Base-by-base conservation (phyloP, 2,888 invertebrate species). In the Caprella mutica region DNA sequence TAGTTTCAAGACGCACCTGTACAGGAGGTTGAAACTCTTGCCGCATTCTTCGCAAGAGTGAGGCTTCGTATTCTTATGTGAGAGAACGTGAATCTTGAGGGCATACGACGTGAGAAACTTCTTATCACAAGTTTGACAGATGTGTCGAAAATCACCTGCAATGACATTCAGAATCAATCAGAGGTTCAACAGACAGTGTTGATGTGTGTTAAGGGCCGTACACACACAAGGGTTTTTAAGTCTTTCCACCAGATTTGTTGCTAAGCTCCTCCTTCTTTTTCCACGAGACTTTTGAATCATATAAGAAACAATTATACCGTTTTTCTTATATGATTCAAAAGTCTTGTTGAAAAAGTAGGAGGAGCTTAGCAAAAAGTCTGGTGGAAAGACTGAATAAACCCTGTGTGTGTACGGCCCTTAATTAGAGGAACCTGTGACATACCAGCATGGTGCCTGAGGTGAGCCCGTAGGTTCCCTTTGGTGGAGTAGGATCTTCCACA, bases 381-480 rank as follows among this genome's bases (percentile, higher is more conserved):
- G n/a, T n/a, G n/a, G n/a, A n/a, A n/a, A n/a, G n/a, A n/a, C n/a
- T n/a, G n/a, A n/a, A n/a, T n/a, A n/a, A n/a, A n/a, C n/a, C n/a
- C n/a, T n/a, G n/a, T n/a, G n/a, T n/a, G n/a, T n/a, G n/a, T n/a
- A n/a, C n/a, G n/a, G n/a, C n/a, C n/a, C n/a, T n/a, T n/a, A n/a
- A n/a, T n/a, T n/a, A n/a, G n/a, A n/a, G n/a, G n/a, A n/a, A n/a
- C n/a, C n/a, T n/a, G n/a, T n/a, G n/a, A 33, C 33, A 17, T 30
- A 91, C 93, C 93, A 83, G 85, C 88, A 71, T 94, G 93, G 56
- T 91, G 91, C 77, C 93, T 94, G 80, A 90, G 83, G 75, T 94
- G 94, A 61, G 93, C 93, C 70, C 90, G 81, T 66, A 94, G 77
- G 75, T 94, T 94, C 52, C 93, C 93, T 67, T 89, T 84, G 5